Percentiles rank a stretch among this genome's conserved stretches.
These are phyloP conservation scores for Maconellicoccus hirsutus DNA, from an alignment of 1,140 invertebrate genomes.

Conservation along the genomic window DNA sequence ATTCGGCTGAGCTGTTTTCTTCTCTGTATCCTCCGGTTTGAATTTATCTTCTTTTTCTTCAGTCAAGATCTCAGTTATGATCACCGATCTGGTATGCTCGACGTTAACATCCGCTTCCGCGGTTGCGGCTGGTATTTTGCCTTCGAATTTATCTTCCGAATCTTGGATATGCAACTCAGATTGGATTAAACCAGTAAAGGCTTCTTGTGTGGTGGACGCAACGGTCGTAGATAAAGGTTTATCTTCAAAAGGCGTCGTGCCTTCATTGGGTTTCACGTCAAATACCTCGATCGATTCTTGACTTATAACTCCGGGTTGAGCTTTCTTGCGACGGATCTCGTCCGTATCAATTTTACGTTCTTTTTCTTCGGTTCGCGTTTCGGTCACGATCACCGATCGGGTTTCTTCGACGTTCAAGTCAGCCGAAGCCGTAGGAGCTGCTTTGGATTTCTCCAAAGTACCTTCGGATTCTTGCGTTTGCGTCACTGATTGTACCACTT, in stretches of 20 bases:
- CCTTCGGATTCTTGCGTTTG: constrained; percentile 33
- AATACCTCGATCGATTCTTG: constrained; percentile 28
- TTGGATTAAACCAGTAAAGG: constrained; percentile 23
- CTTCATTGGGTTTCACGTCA: constrained; percentile 28
- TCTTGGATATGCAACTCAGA: background rate
- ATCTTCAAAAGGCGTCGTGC: constrained; percentile 32
- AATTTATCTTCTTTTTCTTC: background rate
- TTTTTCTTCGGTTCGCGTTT: constrained; percentile 37
- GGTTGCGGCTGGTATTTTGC: background rate
- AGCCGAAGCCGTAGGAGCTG: constrained; percentile 32
- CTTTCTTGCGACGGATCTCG: constrained; percentile 28
- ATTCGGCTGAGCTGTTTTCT: constrained; percentile 25
- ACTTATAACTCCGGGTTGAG: constrained; percentile 28
- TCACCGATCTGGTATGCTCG: background rate
- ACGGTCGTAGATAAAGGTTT: constrained; percentile 25
- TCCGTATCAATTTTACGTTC: constrained; percentile 31
- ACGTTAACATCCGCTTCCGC: background rate
- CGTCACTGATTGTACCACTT: background rate
- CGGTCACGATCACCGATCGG: constrained; percentile 38
- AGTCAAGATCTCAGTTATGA: background rate
- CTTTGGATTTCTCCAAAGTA: constrained; percentile 32
- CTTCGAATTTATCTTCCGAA: background rate
- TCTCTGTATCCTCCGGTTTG: constrained; percentile 27
- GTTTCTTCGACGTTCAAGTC: constrained; percentile 37
- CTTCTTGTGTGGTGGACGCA: constrained; percentile 27